Evolutionary conservation across 2,888 invertebrate species (phyloP), one percentile per base, ranked within the genome.

Genomic region (Lasioglossum leucozonium): DNA sequence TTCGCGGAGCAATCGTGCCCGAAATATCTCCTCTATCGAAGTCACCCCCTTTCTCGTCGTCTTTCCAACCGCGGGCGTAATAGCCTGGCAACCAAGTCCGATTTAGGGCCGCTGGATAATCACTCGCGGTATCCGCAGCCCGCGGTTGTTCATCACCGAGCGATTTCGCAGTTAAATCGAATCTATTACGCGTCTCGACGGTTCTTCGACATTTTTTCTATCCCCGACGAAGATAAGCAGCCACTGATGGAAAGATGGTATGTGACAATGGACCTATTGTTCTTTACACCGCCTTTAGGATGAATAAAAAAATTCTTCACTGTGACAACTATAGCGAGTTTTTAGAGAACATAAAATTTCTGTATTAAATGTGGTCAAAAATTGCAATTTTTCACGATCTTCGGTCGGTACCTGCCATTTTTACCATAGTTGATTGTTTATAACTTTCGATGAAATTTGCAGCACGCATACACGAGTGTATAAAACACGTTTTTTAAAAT

Each of bases 171-270:
- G 34, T 30, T 30, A 30, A 30, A 47, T 75, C 22, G 37, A 34
- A 74, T n/a, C 34, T 22, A 18, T 26, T 55, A 0, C 26, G 26
- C 26, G 30, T 51, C 22, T 65, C 34, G 65, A 65, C 18, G 34
- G 4, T 69, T 37, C 16, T 11, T n/a, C 18, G 42, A 37, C 10
- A 22, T 26, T 47, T n/a, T 4, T 13, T 47, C 55, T 34, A 34
- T 77, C 79, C 84, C 78, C 80, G 77, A 77, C 51, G 84, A 90
- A 47, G 91, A 91, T 34, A 89, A 18, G 22, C 67, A 71, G 11
- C 90, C 87, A 40, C 79, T 91, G n/a, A 84, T 92, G 37, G 69
- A 18, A 0, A 82, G 86, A 76, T 85, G 77, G 82, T 88, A 84
- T 79, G 88, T 74, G 37, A 76, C 88, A 30, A 51, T 80, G 30